These are phyloP conservation scores for Luperina testacea DNA, from an alignment of 2,888 invertebrate genomes.

Conservation along the genomic window DNA sequence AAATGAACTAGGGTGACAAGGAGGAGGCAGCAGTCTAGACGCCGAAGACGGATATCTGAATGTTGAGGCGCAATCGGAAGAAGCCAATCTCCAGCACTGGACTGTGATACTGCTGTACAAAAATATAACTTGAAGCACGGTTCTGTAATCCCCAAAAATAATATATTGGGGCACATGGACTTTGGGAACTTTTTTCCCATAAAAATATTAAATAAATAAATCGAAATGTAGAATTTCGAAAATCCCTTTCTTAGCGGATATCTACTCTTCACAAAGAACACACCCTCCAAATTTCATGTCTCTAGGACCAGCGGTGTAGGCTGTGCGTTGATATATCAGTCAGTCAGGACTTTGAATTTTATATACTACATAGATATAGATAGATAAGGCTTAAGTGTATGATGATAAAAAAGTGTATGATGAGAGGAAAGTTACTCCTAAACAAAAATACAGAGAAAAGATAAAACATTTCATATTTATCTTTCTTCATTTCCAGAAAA, in stretches of 20 bases:
- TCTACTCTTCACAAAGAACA: too few species aligned
- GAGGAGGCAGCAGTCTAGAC: neutral
- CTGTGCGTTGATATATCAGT: too few species aligned
- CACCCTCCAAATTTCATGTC: too few species aligned
- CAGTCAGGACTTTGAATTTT: too few species aligned
- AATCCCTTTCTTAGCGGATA: too few species aligned
- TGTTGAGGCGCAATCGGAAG: neutral
- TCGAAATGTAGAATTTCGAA: too few species aligned
- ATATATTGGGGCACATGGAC: neutral
- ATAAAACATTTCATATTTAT: constrained; percentile 43
- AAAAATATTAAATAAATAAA: neutral
- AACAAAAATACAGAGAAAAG: constrained; percentile 4
- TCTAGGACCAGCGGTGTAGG: too few species aligned
- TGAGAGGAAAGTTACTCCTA: neutral
- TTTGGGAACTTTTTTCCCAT: neutral
- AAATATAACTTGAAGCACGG: neutral
- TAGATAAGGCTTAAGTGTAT: too few species aligned
- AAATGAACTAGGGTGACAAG: neutral
- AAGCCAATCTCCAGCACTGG: neutral
- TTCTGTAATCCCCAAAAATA: neutral
- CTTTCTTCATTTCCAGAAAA: constrained; percentile 52
- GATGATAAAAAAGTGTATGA: neutral
- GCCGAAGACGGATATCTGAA: too few species aligned
- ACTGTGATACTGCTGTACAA: neutral
- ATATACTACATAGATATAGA: too few species aligned